Evolutionary conservation across 2,113 vertebrate genomes (phyloP), one percentile per base, ranked within the genome.

Genomic region (Zosterops japonicus): DNA sequence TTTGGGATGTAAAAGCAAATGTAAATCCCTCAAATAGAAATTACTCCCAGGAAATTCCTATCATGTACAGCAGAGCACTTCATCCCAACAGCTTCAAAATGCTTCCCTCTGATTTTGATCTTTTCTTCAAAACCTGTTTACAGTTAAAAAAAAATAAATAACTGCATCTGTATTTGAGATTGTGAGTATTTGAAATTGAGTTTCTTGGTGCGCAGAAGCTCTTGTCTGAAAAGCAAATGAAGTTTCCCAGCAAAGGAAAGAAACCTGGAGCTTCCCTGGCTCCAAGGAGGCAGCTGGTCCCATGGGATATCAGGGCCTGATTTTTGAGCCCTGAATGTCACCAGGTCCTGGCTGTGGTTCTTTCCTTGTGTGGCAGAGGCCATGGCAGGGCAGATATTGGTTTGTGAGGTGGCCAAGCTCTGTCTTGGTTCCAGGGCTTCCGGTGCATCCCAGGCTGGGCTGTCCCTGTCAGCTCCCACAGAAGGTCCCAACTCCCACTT

Each of bases 101-200:
- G 46, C 42, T 94, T 86, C 59, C 13, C 63, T 72, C 82, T 61
- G 95, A 93, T 94, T 95, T 96, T 94, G 94, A 96, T 96, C 96
- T 96, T 69, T 68, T 87, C 93, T 94, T 96, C 96, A 94, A 93
- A 96, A 91, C 93, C 93, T 96, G 92, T 87, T 95, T 87, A 79
- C 82, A 44, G 96, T 87, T 81, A 76, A 93, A 60, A 63, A 63
- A 87, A 83, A 88, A 57, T 29, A 84, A 55, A 56, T 63, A 90
- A 77, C 56, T 61, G 65, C 44, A 19, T 63, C 56, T 85, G 86
- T 70, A 47, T 88, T 92, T 75, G 92, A 78, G 92, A 89, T 60
- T 57, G 80, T 7, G n/a, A 52, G 65, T 10, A 46, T 89, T 86
- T 78, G 85, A 64, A 91, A 89, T 49, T 39, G 89, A 83, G 74